These are phyloP conservation scores for Notechis scutatus DNA, from an alignment of 2,113 vertebrate species.

Conservation along the genomic window DNA sequence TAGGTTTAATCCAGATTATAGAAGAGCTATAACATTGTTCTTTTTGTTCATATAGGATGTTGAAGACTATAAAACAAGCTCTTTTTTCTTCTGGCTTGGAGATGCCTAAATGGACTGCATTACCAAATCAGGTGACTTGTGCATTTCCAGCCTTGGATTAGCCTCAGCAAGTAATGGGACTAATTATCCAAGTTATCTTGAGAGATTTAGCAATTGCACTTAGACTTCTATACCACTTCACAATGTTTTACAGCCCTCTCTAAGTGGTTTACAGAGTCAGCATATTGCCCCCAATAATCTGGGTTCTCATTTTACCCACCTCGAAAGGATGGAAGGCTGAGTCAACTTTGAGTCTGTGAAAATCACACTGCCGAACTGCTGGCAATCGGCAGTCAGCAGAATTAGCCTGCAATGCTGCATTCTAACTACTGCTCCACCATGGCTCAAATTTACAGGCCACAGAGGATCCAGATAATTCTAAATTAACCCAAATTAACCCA, in stretches of 20 bases:
- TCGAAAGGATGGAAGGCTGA: no score
- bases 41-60: conserved; percentile 57
- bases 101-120: conserved; percentile 63
- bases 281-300: no score
- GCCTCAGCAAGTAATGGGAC: neutral
- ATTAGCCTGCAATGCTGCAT: no score
- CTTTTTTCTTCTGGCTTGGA: conserved; percentile 70
- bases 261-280: no score
- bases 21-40: neutral
- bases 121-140: conserved; percentile 61
- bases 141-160: neutral
- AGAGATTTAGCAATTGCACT: neutral
- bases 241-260: no score
- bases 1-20: neutral
- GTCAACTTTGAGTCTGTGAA: no score
- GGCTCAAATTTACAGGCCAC: neutral
- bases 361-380: no score
- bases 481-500: neutral
- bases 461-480: neutral
- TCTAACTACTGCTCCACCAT: no score
- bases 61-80: conserved; percentile 68
- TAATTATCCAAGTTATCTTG: neutral
- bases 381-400: no score
- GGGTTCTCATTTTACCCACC: no score
- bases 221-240: no score